phyloP scores from a whole-genome alignment of 1,140 invertebrate species.

The Subanguina moxae region DNA sequence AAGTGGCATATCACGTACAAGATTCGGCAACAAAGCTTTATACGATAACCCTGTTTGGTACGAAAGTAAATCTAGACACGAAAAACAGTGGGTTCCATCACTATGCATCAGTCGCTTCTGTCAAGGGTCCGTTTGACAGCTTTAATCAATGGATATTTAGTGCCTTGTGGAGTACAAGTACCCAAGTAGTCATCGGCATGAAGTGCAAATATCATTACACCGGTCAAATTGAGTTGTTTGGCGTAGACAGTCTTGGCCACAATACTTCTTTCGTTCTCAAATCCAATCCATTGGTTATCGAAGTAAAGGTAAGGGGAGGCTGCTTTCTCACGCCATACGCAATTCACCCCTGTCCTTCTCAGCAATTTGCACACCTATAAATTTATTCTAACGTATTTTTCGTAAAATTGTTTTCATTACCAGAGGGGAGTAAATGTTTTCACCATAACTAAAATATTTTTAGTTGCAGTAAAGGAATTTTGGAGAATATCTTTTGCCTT shows the following conservation, averaged over 20 bases:
- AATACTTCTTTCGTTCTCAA: slow-evolving; percentile 36
- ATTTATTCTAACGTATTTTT: slow-evolving; percentile 9
- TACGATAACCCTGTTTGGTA: too few relatives aligned
- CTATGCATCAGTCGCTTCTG: too few relatives aligned
- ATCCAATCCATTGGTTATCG: slow-evolving; percentile 26
- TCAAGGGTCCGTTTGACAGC: background rate
- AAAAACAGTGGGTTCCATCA: too few relatives aligned
- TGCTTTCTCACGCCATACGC: slow-evolving; percentile 42
- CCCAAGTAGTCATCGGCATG: slow-evolving; percentile 34
- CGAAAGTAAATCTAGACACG: too few relatives aligned
- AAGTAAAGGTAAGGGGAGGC: slow-evolving; percentile 40
- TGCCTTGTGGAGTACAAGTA: slow-evolving; percentile 1
- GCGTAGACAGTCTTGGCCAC: slow-evolving; percentile 37
- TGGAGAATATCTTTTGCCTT: slow-evolving; percentile 1
- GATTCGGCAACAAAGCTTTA: too few relatives aligned
- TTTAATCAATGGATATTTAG: slow-evolving; percentile 5
- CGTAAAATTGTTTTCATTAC: background rate
- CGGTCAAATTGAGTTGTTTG: slow-evolving; percentile 20
- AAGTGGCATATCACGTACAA: too few relatives aligned
- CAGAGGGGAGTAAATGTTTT: background rate
- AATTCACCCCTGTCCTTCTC: slow-evolving; percentile 21
- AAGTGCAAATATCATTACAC: slow-evolving; percentile 45
- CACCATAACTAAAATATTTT: background rate
- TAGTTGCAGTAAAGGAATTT: slow-evolving; percentile 5
- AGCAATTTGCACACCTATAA: slow-evolving; percentile 22